Conservation (phyloP, 2,888 invertebrate species). For the Actias luna region DNA sequence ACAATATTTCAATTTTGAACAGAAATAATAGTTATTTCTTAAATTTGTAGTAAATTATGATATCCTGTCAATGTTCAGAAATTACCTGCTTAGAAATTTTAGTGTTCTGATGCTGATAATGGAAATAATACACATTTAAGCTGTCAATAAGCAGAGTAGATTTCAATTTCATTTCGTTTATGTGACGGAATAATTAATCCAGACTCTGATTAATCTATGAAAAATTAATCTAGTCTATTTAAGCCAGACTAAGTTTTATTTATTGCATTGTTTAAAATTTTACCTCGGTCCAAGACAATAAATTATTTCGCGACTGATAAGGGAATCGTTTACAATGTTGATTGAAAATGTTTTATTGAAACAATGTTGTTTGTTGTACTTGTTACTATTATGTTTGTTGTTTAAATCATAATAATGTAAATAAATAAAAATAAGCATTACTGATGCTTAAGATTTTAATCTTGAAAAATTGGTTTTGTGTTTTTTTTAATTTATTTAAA, state of each 20-base stretch:
- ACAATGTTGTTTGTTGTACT: background rate
- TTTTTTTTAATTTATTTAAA: no score
- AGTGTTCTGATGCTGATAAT: constrained; percentile 26
- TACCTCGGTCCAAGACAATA: constrained; percentile 50
- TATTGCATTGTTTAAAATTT: constrained; percentile 57
- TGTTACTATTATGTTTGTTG: background rate
- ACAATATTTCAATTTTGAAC: background rate
- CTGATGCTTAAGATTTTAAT: no score
- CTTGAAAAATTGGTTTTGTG: no score
- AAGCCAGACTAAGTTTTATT: constrained; percentile 53
- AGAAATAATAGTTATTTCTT: background rate
- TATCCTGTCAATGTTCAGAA: constrained; percentile 18
- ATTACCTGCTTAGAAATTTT: constrained; percentile 23
- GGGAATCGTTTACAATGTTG: constrained; percentile 48
- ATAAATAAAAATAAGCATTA: no score
- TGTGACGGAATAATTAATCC: constrained; percentile 66
- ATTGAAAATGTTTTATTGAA: constrained; percentile 18
- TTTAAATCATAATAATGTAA: background rate
- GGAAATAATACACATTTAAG: constrained; percentile 36
- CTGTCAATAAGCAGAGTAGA: constrained; percentile 56
- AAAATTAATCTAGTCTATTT: no score
- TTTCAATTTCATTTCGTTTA: constrained; percentile 52
- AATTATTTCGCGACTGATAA: constrained; percentile 59
- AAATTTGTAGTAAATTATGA: background rate
- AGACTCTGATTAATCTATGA: no score